phyloP scores from a whole-genome alignment of 2,888 invertebrate genomes.

The Leptinotarsa juncta region DNA sequence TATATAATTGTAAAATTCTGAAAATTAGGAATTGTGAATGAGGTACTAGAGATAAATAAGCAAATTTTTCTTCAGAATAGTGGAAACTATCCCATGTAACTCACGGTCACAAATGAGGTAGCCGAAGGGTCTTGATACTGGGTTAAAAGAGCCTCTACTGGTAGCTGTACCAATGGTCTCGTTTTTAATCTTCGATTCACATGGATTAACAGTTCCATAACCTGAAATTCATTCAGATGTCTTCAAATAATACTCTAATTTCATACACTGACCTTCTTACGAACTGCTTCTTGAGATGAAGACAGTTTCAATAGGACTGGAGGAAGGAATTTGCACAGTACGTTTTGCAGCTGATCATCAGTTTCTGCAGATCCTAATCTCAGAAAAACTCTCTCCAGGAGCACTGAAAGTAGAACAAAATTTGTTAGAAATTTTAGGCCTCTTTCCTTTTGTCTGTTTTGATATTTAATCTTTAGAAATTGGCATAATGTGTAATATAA shows the following conservation, averaged over 20 bases:
- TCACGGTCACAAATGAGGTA: constrained; percentile 83
- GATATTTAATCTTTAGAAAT: neutral
- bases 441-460: no score
- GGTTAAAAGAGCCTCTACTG: constrained; percentile 83
- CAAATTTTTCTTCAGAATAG: neutral
- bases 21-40: constrained; percentile 54
- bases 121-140: constrained; percentile 84
- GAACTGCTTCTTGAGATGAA: constrained; percentile 86
- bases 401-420: constrained; percentile 69
- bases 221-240: constrained; percentile 67
- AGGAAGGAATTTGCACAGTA: constrained; percentile 84
- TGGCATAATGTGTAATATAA: neutral
- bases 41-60: no score
- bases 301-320: constrained; percentile 92
- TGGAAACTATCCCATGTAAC: constrained; percentile 47
- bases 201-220: constrained; percentile 92
- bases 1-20: constrained; percentile 95
- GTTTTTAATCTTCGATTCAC: constrained; percentile 91
- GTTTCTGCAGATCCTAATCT: constrained; percentile 89
- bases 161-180: constrained; percentile 84
- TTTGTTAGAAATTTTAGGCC: constrained; percentile 7
- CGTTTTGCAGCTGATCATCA: constrained; percentile 88
- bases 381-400: constrained; percentile 89
- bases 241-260: neutral
- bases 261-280: constrained; percentile 63